Evolutionary conservation across 2,888 invertebrate genomes (phyloP).

Genomic region (Rotaria macrura): DNA sequence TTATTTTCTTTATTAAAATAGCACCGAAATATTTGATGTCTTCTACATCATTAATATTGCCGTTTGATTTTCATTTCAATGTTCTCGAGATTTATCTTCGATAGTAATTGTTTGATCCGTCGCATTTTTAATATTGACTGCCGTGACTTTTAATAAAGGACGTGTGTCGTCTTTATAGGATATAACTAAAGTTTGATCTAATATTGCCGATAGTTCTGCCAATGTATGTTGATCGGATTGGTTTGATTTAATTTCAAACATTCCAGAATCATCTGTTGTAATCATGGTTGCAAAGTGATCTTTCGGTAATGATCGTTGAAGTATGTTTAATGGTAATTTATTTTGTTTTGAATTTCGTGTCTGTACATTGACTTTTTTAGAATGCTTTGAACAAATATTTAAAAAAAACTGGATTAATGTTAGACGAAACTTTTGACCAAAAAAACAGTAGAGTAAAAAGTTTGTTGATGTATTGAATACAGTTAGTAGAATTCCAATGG

Average conservation of each 20-base stretch:
- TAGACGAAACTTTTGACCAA: slow-evolving; percentile 78
- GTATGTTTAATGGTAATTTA: background rate
- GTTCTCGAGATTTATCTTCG: background rate
- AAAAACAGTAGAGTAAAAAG: slow-evolving; percentile 91
- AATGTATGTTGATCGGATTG: background rate
- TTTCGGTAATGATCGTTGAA: background rate
- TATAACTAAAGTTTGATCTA: background rate
- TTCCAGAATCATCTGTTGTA: background rate
- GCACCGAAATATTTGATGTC: background rate
- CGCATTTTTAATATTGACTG: background rate
- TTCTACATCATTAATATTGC: background rate
- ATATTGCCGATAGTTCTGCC: background rate
- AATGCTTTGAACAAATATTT: background rate
- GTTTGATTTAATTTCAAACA: background rate
- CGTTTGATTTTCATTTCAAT: background rate
- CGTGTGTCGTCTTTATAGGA: background rate
- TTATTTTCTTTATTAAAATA: background rate
- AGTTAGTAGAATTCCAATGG: slow-evolving; percentile 66
- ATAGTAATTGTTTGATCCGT: background rate
- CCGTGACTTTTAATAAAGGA: background rate
- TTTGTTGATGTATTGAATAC: slow-evolving; percentile 94
- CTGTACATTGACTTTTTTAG: background rate
- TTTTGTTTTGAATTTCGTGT: background rate
- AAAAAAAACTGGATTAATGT: slow-evolving; percentile 37
- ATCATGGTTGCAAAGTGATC: background rate